Conservation (phyloP, 1,140 invertebrate genomes). For the Drosophila pectinifera region DNA sequence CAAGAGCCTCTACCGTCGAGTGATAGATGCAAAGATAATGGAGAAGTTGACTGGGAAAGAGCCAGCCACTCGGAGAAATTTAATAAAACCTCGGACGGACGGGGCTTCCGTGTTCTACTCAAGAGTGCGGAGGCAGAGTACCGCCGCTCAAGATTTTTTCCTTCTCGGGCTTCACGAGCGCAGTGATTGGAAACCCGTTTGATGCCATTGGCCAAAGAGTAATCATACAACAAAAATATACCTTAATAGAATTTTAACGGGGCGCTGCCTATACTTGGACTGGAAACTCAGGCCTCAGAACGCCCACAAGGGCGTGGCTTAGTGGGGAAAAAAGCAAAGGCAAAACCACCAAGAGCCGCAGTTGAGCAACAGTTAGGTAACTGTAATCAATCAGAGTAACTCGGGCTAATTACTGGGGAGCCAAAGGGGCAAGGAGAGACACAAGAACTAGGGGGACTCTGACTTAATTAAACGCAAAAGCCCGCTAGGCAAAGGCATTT, state of each 20-base stretch:
- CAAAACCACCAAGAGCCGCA: background rate
- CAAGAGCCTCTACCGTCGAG: conserved; percentile 40
- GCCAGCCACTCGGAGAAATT: conserved; percentile 50
- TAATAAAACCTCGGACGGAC: conserved; percentile 52
- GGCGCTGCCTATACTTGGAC: background rate
- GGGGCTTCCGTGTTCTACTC: conserved; percentile 48
- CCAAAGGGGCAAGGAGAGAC: background rate
- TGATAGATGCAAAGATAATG: conserved; percentile 57
- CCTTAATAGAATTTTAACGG: conserved; percentile 78
- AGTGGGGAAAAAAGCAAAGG: conserved; percentile 37
- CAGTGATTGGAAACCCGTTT: conserved; percentile 66
- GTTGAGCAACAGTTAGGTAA: conserved; percentile 66
- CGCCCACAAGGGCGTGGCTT: conserved; percentile 61
- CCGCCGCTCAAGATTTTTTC: conserved; percentile 20
- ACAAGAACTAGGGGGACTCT: conserved; percentile 43
- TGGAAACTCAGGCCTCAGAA: conserved; percentile 8
- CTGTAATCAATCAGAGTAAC: conserved; percentile 74
- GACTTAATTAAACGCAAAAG: conserved; percentile 75
- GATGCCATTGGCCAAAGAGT: conserved; percentile 49
- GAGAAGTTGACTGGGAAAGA: conserved; percentile 31
- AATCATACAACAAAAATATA: conserved; percentile 47
- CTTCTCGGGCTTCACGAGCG: conserved; percentile 8
- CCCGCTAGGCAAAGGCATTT: conserved; percentile 43
- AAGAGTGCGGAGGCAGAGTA: conserved; percentile 15
- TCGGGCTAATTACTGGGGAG: conserved; percentile 46